Percentiles rank a stretch among this genome's conserved stretches.
Evolutionary conservation across 2,113 vertebrate species (phyloP).

Genomic region (Andinoacara biseriatus): DNA sequence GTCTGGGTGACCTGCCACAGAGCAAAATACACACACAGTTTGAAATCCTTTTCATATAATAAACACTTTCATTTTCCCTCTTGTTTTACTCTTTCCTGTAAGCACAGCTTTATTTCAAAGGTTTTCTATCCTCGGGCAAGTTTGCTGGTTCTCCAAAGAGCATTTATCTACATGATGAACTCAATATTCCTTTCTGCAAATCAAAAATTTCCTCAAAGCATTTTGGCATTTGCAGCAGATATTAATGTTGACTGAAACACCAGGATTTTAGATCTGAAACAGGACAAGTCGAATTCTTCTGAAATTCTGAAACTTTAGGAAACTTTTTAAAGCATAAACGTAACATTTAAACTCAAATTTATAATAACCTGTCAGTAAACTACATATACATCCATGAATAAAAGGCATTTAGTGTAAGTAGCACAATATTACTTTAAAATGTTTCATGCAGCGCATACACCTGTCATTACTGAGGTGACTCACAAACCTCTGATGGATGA

Average conservation of each 20-base stretch:
- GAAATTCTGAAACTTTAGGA: background rate
- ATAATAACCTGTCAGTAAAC: background rate
- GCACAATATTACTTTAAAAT: background rate
- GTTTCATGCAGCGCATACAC: background rate
- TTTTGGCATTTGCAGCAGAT: constrained; percentile 20
- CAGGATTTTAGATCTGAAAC: background rate
- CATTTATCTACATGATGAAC: constrained; percentile 13
- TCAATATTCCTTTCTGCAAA: background rate
- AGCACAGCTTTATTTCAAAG: constrained; percentile 24
- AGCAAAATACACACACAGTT: constrained; percentile 9
- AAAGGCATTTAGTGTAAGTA: background rate
- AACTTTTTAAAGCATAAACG: background rate
- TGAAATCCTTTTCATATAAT: constrained; percentile 23
- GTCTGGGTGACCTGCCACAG: constrained; percentile 22
- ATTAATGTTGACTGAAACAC: background rate
- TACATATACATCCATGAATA: background rate
- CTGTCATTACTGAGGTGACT: background rate
- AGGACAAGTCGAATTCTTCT: background rate
- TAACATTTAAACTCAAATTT: background rate
- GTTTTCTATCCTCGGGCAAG: constrained; percentile 32
- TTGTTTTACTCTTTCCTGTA: constrained; percentile 31
- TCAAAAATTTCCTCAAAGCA: constrained; percentile 18
- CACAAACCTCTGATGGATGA: background rate
- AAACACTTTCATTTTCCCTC: constrained; percentile 11
- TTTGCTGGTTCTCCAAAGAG: constrained; percentile 36